Percentiles rank a stretch among this genome's conserved stretches.
Evolutionary conservation across 2,888 invertebrate species (phyloP).

Genomic region (Scaptomyza parva): DNA sequence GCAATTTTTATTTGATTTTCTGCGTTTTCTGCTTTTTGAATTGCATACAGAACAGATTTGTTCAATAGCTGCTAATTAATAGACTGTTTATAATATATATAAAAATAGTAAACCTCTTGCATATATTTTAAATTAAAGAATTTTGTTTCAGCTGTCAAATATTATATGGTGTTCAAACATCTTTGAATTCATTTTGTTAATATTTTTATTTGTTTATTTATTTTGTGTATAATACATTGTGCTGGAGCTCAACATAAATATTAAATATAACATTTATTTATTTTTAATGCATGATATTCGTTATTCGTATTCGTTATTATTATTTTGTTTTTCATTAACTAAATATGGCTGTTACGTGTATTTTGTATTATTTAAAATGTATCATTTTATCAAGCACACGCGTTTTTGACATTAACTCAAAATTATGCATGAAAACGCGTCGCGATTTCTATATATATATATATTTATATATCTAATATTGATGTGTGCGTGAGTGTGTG

Average conservation of each 20-base stretch:
- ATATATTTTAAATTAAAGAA: conserved; percentile 75
- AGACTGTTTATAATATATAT: too few relatives aligned
- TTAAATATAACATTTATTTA: conserved; percentile 60
- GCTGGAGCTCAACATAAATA: conserved; percentile 57
- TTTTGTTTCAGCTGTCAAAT: conserved; percentile 33
- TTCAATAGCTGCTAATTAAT: conserved; percentile 18
- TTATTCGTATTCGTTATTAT: conserved; percentile 22
- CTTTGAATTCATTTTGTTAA: conserved; percentile 2
- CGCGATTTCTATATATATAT: conserved; percentile 19
- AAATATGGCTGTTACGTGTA: conserved; percentile 73
- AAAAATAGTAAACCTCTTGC: conserved; percentile 25
- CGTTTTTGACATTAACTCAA: conserved; percentile 19
- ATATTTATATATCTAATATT: conserved; percentile 13
- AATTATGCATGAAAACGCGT: conserved; percentile 19
- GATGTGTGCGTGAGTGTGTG: conserved; percentile 23
- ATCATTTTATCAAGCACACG: conserved; percentile 14
- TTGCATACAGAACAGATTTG: conserved; percentile 10
- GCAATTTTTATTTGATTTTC: conserved; percentile 54
- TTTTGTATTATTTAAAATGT: conserved; percentile 20
- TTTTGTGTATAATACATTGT: conserved; percentile 69
- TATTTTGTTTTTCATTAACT: conserved; percentile 66
- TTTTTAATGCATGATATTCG: conserved; percentile 66
- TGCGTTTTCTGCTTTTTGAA: conserved; percentile 15
- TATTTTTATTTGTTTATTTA: conserved; percentile 1
- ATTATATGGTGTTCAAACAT: conserved; percentile 20